A percentile compares a stretch with the other conserved stretches of the same genome.
Evolutionary conservation across 2,797 vertebrate genomes (phyloP).

Genomic region (Tympanoctomys barrerae): DNA sequence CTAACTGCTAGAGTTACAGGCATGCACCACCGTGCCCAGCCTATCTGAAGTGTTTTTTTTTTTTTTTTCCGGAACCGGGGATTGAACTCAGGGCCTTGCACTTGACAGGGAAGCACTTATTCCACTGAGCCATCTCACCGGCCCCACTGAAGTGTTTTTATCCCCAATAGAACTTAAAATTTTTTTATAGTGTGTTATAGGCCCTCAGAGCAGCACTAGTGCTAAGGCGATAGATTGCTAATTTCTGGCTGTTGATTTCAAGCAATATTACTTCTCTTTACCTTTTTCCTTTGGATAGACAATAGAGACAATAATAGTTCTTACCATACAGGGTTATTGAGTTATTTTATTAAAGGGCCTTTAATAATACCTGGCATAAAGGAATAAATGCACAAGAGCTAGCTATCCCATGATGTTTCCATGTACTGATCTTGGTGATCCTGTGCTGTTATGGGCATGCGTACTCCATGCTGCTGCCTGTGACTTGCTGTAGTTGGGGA

Average conservation of each 20-base stretch:
- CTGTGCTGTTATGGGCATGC: not conserved
- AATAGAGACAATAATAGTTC: not conserved
- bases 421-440: not conserved
- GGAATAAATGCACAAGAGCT: not conserved
- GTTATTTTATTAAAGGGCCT: conserved; percentile 31
- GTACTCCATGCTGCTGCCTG: not conserved
- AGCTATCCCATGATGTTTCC: not conserved
- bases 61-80: too few relatives aligned
- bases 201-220: not conserved
- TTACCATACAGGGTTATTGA: conserved; percentile 7
- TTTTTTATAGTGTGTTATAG: not conserved
- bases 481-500: not conserved
- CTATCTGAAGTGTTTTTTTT: not conserved
- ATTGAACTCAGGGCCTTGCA: too few relatives aligned
- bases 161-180: not conserved
- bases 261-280: not conserved
- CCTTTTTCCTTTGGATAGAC: not conserved
- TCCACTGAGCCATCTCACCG: too few relatives aligned
- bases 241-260: not conserved
- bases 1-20: not conserved
- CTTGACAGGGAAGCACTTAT: too few relatives aligned
- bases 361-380: not conserved
- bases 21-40: not conserved
- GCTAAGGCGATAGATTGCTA: not conserved
- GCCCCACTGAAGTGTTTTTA: not conserved